Conservation (phyloP, 2,113 vertebrate species). For the Archilochus colubris region DNA sequence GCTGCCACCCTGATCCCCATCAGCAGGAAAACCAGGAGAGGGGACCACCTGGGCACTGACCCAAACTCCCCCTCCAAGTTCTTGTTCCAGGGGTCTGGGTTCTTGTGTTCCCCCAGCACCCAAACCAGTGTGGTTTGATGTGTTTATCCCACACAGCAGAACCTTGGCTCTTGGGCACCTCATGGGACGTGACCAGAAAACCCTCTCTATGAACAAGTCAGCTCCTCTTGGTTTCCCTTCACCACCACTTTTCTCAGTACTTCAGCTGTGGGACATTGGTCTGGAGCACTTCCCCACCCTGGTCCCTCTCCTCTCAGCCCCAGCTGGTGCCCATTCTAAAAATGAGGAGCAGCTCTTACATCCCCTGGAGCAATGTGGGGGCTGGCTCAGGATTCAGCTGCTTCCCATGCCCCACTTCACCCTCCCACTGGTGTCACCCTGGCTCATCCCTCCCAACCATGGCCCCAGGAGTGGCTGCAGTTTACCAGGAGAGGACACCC, state of each 20-base stretch:
- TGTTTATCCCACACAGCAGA: not conserved
- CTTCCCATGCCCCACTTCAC: not conserved
- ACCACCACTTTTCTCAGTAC: not conserved
- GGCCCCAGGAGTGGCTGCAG: not conserved
- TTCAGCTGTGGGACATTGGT: rapidly evolving
- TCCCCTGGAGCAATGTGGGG: rapidly evolving
- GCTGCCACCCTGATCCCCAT: not conserved
- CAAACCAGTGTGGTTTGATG: not conserved
- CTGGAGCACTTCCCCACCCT: not conserved
- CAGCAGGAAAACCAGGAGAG: not conserved
- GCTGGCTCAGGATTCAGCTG: not conserved
- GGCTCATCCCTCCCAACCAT: too few relatives aligned
- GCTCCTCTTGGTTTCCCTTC: not conserved
- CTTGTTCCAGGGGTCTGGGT: not conserved
- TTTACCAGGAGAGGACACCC: not conserved
- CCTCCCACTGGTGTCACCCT: not conserved
- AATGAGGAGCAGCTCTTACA: rapidly evolving
- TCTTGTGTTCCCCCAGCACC: not conserved
- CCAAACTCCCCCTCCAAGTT: not conserved
- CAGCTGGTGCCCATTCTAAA: not conserved
- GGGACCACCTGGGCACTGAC: not conserved
- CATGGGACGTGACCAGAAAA: not conserved
- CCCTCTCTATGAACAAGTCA: not conserved
- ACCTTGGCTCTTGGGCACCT: not conserved
- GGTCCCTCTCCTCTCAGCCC: rapidly evolving